Conservation (phyloP, 2,113 vertebrate genomes). For the Scartelaos histophorus region DNA sequence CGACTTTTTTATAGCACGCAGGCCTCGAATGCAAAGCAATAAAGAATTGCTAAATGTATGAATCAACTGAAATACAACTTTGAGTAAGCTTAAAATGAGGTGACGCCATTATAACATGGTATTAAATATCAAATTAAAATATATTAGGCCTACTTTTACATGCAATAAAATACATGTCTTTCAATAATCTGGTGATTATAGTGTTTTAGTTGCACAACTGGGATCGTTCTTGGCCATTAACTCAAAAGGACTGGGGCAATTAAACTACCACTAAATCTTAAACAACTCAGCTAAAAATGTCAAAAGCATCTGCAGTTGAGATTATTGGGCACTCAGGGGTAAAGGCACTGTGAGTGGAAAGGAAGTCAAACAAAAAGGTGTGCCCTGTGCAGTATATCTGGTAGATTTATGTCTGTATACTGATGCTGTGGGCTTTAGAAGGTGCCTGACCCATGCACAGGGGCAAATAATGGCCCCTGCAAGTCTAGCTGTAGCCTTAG, state of each 20-base stretch:
- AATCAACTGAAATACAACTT: no score
- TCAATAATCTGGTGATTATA: no score
- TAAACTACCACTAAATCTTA: conserved; percentile 32
- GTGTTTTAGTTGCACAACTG: no score
- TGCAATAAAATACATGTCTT: no score
- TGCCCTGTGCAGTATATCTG: conserved; percentile 13
- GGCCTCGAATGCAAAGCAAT: no score
- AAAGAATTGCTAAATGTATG: no score
- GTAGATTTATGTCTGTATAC: conserved; percentile 45
- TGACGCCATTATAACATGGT: no score
- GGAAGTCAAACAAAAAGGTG: not conserved
- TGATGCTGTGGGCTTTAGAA: conserved; percentile 17
- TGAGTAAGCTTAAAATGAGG: no score
- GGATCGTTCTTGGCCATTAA: not conserved
- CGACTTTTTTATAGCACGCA: no score
- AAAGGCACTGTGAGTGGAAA: not conserved
- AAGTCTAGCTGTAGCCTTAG: conserved; percentile 15
- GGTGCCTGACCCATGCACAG: conserved; percentile 27
- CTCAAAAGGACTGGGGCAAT: conserved; percentile 17
- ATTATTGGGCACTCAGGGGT: conserved; percentile 1
- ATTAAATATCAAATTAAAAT: no score
- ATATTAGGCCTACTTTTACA: no score
- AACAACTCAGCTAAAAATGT: conserved; percentile 21
- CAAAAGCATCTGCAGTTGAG: conserved; percentile 22
- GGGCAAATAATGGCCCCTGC: conserved; percentile 16